These are phyloP conservation scores for Scaptomyza flava DNA, from an alignment of 2,888 invertebrate genomes.

Conservation along the genomic window DNA sequence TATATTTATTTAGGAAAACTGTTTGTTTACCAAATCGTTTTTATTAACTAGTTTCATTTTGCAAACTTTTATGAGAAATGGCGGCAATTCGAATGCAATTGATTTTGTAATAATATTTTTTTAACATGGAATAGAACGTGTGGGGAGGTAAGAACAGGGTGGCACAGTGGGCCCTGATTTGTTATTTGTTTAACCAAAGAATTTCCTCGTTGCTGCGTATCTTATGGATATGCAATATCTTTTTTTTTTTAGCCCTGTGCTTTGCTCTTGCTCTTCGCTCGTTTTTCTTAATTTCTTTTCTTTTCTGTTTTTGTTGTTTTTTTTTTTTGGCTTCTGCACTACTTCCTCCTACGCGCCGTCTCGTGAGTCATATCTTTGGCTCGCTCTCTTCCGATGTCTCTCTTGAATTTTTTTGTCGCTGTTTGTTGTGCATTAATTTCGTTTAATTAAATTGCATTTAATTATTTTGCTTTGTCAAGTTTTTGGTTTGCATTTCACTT, in stretches of 20 bases:
- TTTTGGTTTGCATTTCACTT: constrained; percentile 59
- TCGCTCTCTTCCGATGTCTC: constrained; percentile 5
- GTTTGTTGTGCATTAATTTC: constrained; percentile 10
- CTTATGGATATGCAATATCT: constrained; percentile 42
- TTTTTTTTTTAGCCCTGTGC: constrained; percentile 15
- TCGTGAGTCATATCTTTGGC: constrained; percentile 31
- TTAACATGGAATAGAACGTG: neutral
- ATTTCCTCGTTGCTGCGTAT: constrained; percentile 30
- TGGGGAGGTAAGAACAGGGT: neutral
- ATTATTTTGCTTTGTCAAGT: constrained; percentile 29
- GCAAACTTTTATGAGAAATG: constrained; percentile 9
- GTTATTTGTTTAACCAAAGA: neutral
- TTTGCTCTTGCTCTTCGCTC: constrained; percentile 8
- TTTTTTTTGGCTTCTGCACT: constrained; percentile 7
- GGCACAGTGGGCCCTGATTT: constrained; percentile 2
- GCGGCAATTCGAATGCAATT: constrained; percentile 6
- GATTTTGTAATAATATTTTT: neutral
- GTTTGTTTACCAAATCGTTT: constrained; percentile 9
- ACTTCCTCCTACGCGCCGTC: constrained; percentile 49
- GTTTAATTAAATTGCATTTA: constrained; percentile 60
- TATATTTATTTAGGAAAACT: constrained; percentile 4
- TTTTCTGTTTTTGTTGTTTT: neutral
- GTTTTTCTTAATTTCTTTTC: no score
- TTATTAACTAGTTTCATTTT: neutral
- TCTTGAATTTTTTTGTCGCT: neutral